Base-by-base conservation (phyloP, 1,140 invertebrate species). In the Anthonomus grandis region DNA sequence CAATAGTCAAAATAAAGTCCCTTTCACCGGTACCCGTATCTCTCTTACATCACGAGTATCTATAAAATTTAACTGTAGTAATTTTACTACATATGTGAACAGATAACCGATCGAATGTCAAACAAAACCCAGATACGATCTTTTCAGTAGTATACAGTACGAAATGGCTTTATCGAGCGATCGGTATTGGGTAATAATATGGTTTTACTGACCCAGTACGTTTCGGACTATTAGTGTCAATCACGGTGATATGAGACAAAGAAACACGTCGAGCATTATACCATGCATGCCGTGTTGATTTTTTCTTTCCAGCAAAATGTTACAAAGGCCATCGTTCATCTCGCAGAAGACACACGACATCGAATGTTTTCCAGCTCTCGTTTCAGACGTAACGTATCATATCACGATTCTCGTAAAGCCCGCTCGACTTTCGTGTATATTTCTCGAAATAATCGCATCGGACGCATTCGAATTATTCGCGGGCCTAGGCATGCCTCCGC, bases 101-200 rank as follows among this genome's bases (percentile, higher is more conserved):
- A 56, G 54, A 56, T 56, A 48, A 56, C 39, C 44, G 24, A 56
- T 56, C 54, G 36, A 56, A 56, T 41, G 54, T 56, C 54, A 56
- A 56, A 56, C 54, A 56, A 41, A 39, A 10, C 10, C 12, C 22
- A 25, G 54, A 56, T 56, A 56, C 54, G 44, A 56, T 56, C 54
- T 47, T 49, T 56, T 48, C 54, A 56, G 36, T 36, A 56, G 54
- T 56, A 56, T 46, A 56, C 49, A 48, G 49, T 48, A 56, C 49
- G 45, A 56, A 56, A 56, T 42, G 44, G 42, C 54, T 56, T 56
- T 56, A 56, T 56, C 54, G 34, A n/a, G 2, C 24, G 18, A 48
- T 56, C 54, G 39, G 54, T 17, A 48, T 56, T 56, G 22, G 54
- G 54, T 56, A 56, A 56, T 49, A n/a, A n/a, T n/a, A n/a, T n/a